These are phyloP conservation scores for Andrena hattorfiana DNA, from an alignment of 2,888 invertebrate genomes.

Conservation along the genomic window DNA sequence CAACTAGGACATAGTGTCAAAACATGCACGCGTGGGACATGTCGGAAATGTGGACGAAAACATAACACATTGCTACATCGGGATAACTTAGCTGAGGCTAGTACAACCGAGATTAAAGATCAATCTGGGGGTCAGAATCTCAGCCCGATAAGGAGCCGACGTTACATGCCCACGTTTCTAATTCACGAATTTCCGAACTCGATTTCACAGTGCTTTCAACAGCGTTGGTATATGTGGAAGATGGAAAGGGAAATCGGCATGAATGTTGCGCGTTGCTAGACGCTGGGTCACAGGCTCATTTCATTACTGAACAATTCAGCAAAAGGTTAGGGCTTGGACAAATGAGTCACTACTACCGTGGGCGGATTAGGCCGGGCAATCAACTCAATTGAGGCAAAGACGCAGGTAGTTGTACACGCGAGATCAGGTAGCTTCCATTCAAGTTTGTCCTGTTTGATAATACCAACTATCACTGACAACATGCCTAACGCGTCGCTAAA, in stretches of 20 bases:
- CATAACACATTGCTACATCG: neutral
- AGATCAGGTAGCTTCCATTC: neutral
- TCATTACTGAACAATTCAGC: too few relatives aligned
- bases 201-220: too few relatives aligned
- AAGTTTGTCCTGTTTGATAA: neutral
- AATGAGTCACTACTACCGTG: neutral
- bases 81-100: neutral
- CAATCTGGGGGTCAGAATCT: too few relatives aligned
- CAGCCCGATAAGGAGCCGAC: too few relatives aligned
- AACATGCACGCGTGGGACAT: neutral
- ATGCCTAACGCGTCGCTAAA: neutral
- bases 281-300: too few relatives aligned
- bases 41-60: too few relatives aligned
- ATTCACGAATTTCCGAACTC: too few relatives aligned
- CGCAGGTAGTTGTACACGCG: neutral
- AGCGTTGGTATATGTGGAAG: too few relatives aligned
- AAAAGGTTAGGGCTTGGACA: too few relatives aligned
- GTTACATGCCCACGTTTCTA: too few relatives aligned
- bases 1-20: neutral
- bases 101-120: neutral
- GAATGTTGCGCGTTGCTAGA: too few relatives aligned
- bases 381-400: neutral
- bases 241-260: too few relatives aligned
- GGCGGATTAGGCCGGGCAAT: neutral
- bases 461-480: neutral